Evolutionary conservation across 2,113 vertebrate species (phyloP).

Genomic region (Danio rerio): DNA sequence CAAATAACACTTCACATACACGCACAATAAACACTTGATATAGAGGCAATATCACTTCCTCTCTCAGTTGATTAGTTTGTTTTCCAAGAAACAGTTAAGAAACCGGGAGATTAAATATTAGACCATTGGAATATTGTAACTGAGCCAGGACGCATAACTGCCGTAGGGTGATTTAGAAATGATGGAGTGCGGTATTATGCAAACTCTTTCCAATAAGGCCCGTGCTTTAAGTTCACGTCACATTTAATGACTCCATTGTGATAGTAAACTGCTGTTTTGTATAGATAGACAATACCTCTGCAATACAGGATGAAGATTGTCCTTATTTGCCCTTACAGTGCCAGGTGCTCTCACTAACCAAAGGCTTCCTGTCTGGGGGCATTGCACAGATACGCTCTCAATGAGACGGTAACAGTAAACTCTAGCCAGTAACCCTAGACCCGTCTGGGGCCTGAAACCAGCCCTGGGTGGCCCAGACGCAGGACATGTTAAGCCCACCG

Average conservation of each 20-base stretch:
- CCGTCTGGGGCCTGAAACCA: background rate
- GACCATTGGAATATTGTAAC: too few relatives aligned
- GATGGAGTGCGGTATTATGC: background rate
- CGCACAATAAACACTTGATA: background rate
- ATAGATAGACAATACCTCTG: slow-evolving; percentile 60
- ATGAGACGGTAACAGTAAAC: slow-evolving; percentile 62
- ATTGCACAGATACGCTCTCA: slow-evolving; percentile 61
- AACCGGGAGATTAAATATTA: too few relatives aligned
- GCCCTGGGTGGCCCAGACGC: slow-evolving; percentile 10
- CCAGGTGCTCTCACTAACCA: slow-evolving; percentile 22
- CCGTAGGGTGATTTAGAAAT: background rate
- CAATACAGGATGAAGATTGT: slow-evolving; percentile 61
- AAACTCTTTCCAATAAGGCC: background rate
- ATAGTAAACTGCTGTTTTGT: slow-evolving; percentile 65
- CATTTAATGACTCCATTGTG: slow-evolving; percentile 57
- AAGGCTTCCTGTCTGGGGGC: slow-evolving; percentile 51
- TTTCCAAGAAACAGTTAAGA: too few relatives aligned
- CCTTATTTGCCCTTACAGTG: slow-evolving; percentile 59
- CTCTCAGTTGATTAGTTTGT: background rate
- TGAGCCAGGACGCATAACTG: too few relatives aligned
- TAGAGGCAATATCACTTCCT: background rate
- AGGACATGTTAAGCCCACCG: background rate
- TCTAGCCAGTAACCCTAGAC: slow-evolving; percentile 37
- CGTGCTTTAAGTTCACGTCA: slow-evolving; percentile 47
- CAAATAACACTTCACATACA: too few relatives aligned